These are phyloP conservation scores for Hoplostethus mediterraneus DNA, from an alignment of 2,797 vertebrate genomes.

Conservation along the genomic window DNA sequence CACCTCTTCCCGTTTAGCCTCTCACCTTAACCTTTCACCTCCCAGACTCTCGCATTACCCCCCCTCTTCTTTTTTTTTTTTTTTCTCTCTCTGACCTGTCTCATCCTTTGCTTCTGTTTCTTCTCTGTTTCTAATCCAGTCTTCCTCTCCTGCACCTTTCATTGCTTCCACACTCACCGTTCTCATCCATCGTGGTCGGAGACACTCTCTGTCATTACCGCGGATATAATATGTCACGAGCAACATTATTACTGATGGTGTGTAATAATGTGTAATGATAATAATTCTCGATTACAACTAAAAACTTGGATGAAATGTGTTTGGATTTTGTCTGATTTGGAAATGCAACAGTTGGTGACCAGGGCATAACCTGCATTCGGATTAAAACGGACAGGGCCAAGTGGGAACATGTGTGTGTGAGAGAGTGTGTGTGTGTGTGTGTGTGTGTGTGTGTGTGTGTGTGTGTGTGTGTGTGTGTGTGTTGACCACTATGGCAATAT, in stretches of 20 bases:
- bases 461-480: slow-evolving; percentile 36
- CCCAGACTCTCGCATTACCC: slow-evolving; percentile 12
- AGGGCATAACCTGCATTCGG: slow-evolving; percentile 46
- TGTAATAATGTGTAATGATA: no score
- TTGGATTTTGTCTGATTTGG: slow-evolving; percentile 30
- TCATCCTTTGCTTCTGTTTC: slow-evolving; percentile 3
- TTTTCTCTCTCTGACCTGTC: neutral
- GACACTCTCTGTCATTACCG: neutral
- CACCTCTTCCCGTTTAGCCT: slow-evolving; percentile 3
- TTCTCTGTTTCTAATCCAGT: neutral
- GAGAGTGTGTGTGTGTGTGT: slow-evolving; percentile 14
- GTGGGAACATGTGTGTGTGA: slow-evolving; percentile 49
- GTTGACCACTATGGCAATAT: slow-evolving; percentile 72
- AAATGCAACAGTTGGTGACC: slow-evolving; percentile 43
- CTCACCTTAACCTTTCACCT: slow-evolving; percentile 17
- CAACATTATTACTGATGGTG: no score
- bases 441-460: slow-evolving; percentile 50
- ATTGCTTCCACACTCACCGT: neutral
- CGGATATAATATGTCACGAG: neutral
- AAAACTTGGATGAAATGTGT: neutral
- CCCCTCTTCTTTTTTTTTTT: no score
- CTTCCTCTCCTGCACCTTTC: neutral
- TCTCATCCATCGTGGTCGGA: neutral
- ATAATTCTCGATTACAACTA: no score
- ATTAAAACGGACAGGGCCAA: slow-evolving; percentile 62